phyloP scores from a whole-genome alignment of 2,113 vertebrate species.

The Vanacampus margaritifer region DNA sequence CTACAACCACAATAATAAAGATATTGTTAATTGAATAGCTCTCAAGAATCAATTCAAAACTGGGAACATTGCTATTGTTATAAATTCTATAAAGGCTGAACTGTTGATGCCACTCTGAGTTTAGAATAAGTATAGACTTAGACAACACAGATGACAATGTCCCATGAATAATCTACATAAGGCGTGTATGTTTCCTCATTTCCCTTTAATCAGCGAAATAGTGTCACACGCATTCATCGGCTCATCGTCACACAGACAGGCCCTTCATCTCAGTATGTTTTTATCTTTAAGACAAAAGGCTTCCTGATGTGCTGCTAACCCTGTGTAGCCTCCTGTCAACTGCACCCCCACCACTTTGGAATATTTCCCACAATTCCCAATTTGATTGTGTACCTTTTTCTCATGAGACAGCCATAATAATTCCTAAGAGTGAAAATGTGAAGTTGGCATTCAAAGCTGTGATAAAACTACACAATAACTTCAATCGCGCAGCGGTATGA shows the following conservation, averaged over 20 bases:
- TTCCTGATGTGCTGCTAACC: slow-evolving; percentile 37
- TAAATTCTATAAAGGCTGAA: not conserved
- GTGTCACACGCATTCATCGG: slow-evolving; percentile 36
- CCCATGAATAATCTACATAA: slow-evolving; percentile 25
- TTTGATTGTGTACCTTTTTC: slow-evolving; percentile 44
- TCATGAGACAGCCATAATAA: slow-evolving; percentile 21
- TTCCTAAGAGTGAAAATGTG: slow-evolving; percentile 14
- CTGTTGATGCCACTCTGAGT: too few relatives aligned
- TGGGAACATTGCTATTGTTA: not conserved
- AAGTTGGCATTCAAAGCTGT: slow-evolving; percentile 14
- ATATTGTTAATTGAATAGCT: not conserved
- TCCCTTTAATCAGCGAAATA: slow-evolving; percentile 13
- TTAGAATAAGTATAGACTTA: not conserved
- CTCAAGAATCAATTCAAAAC: not conserved
- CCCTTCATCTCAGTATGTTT: slow-evolving; percentile 29
- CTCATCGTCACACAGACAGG: slow-evolving; percentile 36
- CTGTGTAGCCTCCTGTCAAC: slow-evolving; percentile 45
- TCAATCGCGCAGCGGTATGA: slow-evolving; percentile 9
- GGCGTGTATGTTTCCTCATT: slow-evolving; percentile 2
- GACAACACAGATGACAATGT: slow-evolving; percentile 10
- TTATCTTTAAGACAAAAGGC: slow-evolving; percentile 55
- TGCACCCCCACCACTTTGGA: slow-evolving; percentile 28
- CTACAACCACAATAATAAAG: not conserved
- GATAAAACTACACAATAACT: slow-evolving; percentile 11
- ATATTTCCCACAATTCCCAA: slow-evolving; percentile 23